phyloP scores from a whole-genome alignment of 2,888 invertebrate species.

The Pristionchus fissidentatus region DNA sequence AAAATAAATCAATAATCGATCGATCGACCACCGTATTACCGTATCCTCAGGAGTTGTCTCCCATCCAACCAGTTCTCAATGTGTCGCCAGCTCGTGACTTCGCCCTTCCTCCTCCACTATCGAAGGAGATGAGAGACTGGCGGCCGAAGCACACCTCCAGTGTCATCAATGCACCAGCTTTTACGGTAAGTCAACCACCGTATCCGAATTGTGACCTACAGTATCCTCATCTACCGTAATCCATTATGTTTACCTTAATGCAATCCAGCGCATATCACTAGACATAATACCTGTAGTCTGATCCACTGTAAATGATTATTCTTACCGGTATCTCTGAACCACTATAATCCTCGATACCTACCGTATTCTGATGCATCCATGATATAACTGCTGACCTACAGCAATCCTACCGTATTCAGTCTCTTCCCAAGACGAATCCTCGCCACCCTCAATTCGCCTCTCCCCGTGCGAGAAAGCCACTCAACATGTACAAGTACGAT shows the following conservation, averaged over 20 bases:
- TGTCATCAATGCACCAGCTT: constrained; percentile 25
- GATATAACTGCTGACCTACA: not conserved
- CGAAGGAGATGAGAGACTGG: not conserved
- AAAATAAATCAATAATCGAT: not conserved
- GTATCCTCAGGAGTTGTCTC: constrained; percentile 33
- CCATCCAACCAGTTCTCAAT: not conserved
- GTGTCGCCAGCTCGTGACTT: not conserved
- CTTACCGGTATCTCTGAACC: too few species aligned
- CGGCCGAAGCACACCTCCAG: constrained; percentile 29
- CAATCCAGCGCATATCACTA: too few species aligned
- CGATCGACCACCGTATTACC: too few species aligned
- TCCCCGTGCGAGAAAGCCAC: not conserved
- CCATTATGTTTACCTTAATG: not conserved
- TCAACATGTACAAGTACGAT: constrained; percentile 30
- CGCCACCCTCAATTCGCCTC: not conserved
- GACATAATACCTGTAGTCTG: too few species aligned
- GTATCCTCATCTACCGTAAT: not conserved
- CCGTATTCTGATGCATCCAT: not conserved
- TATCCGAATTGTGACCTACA: too few species aligned
- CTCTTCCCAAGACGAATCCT: constrained; percentile 19
- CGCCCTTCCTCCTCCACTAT: constrained; percentile 25
- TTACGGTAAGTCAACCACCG: constrained; percentile 30
- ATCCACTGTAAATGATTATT: too few species aligned
- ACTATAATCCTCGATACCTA: too few species aligned
- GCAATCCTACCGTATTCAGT: not conserved